Evolutionary conservation across 2,888 invertebrate species (phyloP), one percentile per base, ranked within the genome.

Genomic region (Eilema caniola): DNA sequence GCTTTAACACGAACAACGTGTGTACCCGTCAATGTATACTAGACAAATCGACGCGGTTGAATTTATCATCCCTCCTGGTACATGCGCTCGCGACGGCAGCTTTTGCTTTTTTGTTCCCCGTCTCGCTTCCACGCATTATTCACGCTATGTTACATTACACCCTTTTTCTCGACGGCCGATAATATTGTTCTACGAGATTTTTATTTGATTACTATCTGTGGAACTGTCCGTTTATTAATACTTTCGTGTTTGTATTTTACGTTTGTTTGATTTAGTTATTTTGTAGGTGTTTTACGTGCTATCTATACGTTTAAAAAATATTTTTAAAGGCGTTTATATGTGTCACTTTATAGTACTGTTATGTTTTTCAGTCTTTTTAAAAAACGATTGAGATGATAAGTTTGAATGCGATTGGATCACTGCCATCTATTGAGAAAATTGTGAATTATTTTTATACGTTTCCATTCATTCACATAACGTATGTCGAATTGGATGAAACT

Each of bases 141-240:
- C 85, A 84, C 90, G 86, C 83, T 83, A 79, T 86, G 82, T 81
- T 84, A 84, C 81, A 82, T 86, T 86, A 83, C 83, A 78, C 83
- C 78, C 81, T 85, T 88, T 88, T 89, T 81, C 85, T 82, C 82
- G 80, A 82, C 85, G 83, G 86, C 87, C 89, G 92, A 92, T 92
- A 90, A 90, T 91, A 92, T 91, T 91, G 92, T 92, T 88, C 89
- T 83, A 81, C 88, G 84, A 85, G 85, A 86, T 85, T 83, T 83
- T 87, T 85, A 86, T 83, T 78, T 84, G 91, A 91, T 91, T 80
- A 80, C 66, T 84, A 92, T 91, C 91, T 85, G 85, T 85, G 80
- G 84, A 85, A 78, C 83, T 86, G 87, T 86, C 84, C 84, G 82
- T 81, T 85, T 84, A 83, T 85, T 85, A 83, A 83, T 84, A 80